phyloP scores from a whole-genome alignment of 2,113 vertebrate species.

The Caretta caretta region DNA sequence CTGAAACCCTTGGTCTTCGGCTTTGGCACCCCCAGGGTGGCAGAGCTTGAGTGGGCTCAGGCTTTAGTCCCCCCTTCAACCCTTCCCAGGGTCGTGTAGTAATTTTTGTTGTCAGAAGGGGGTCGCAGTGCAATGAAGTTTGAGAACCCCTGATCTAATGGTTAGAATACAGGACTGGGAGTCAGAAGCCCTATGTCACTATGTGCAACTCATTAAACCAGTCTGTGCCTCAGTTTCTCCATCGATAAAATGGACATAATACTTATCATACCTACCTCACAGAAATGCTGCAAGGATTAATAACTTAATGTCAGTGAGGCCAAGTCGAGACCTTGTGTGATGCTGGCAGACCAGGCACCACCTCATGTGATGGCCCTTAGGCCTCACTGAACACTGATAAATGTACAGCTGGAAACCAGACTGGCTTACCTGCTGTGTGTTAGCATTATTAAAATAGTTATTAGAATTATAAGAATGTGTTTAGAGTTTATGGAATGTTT shows the following conservation, averaged over 20 bases:
- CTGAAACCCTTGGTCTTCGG: too few species aligned
- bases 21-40: too few species aligned
- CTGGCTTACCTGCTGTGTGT: not conserved
- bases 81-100: too few species aligned
- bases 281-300: not conserved
- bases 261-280: not conserved
- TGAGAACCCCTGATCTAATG: not conserved
- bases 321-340: not conserved
- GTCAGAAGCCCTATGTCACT: not conserved
- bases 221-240: not conserved
- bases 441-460: not conserved
- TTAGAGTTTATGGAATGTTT: not conserved
- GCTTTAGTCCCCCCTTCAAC: too few species aligned
- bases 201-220: not conserved
- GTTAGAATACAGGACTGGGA: not conserved
- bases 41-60: too few species aligned
- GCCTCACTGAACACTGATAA: not conserved
- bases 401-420: not conserved
- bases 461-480: not conserved
- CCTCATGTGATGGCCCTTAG: not conserved
- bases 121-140: too few species aligned
- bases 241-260: not conserved
- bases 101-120: too few species aligned
- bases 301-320: not conserved
- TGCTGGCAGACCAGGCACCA: not conserved